Evolutionary conservation across 2,888 invertebrate genomes (phyloP), one percentile per base, ranked within the genome.

Genomic region (Tinea pellionella): DNA sequence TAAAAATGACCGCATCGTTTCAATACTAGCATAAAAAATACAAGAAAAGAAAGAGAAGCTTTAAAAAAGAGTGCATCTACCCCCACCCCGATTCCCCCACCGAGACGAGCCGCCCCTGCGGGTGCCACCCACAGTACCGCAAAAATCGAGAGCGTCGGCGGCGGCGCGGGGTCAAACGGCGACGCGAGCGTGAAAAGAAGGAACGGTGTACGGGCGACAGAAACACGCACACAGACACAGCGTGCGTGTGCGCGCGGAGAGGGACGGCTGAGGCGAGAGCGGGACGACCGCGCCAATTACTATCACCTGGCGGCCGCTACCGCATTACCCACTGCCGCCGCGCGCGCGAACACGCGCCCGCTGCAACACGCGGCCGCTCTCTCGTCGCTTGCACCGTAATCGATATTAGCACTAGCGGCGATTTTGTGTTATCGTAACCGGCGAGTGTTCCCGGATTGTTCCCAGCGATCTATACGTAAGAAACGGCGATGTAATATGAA

Each of bases 121-220:
- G 88, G 89, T 81, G 83, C 89, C 89, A 89, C 89, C 89, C 90
- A 89, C 88, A 83, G 89, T 85, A 87, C 80, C 88, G 89, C 89
- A 90, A 90, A 90, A 90, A 89, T 89, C 88, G 88, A 87, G 88
- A 88, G 82, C 86, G 84, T 78, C 87, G 82, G 81, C 82, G 66
- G 70, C 68, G 72, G 82, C 80, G 83, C 85, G 85, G 84, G 86
- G 86, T 86, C 86, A 86, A 85, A 86, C 85, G 84, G 83, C 84
- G 85, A 79, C 82, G 84, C 80, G 78, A 82, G 84, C 85, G 84
- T 85, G 83, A 83, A 85, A 85, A 85, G 85, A 85, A 86, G 84
- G 82, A 83, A 77, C 81, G 80, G 78, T 83, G 84, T 78, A 80
- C 75, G 70, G 72, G 77, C 18, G 47, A 11, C n/a, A 72, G 65